Evolutionary conservation across 2,797 vertebrate genomes (phyloP), one percentile per base, ranked within the genome.

Genomic region (Oreochromis mossambicus): DNA sequence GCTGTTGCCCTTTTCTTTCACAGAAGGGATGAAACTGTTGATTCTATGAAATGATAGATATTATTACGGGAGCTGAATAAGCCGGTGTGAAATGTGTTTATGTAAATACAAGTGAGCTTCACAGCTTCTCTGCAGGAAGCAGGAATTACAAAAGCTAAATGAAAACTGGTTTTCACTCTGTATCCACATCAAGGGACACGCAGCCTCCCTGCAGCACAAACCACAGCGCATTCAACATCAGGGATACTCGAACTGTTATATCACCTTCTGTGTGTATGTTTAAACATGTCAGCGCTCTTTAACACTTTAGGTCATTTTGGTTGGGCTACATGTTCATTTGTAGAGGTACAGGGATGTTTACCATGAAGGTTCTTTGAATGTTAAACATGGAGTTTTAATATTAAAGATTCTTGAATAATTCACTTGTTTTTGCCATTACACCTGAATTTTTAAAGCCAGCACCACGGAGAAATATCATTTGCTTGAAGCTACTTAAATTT

Each of bases 31-130:
- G 87, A 86, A 94, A 92, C 50, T 86, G 91, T 93, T 94, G 94
- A 96, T 87, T 93, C 88, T 87, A 90, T 79, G 56, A 93, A 90
- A 94, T 92, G 70, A 91, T 91, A 89, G 91, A 92, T 91, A 90
- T 85, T 94, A 94, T 84, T 93, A 84, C 61, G 85, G 90, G 83
- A 84, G 93, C 92, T 93, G 83, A 95, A 95, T 95, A 93, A 95
- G 94, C 87, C 21, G 54, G 66, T 92, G 82, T 58, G 90, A 91
- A 95, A 95, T 93, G 92, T 94, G 91, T 89, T 92, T 94, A 95
- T 94, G 87, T 81, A 82, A 92, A 90, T 91, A 82, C 58, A 80
- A 66, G 68, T 82, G 81, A 56, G 88, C 32, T 26, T 61, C 51
- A 46, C 46, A 50, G 54, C 55, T 21, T 82, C 66, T 80, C 43